A percentile compares a stretch with the other conserved stretches of the same genome.
These are phyloP conservation scores for Festucalex cinctus DNA, from an alignment of 2,113 vertebrate species.

Conservation along the genomic window DNA sequence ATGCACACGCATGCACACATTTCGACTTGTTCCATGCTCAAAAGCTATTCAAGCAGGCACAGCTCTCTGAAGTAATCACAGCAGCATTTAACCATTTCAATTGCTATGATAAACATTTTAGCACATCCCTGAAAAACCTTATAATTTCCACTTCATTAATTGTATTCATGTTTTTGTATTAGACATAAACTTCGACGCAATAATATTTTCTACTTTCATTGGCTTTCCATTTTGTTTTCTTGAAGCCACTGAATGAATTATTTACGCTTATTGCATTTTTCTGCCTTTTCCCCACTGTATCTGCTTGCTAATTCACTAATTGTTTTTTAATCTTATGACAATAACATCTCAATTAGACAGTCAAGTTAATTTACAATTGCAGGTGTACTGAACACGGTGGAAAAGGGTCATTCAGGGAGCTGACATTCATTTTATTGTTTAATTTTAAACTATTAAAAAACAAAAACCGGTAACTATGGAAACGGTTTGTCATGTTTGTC, in stretches of 20 bases:
- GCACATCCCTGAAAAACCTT: slow-evolving; percentile 7
- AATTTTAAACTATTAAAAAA: background rate
- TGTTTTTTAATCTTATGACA: background rate
- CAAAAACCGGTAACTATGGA: slow-evolving; percentile 16
- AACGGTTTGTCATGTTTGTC: slow-evolving; percentile 8
- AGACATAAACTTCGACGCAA: too few species aligned
- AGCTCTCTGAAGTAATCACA: slow-evolving; percentile 29
- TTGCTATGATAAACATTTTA: slow-evolving; percentile 21
- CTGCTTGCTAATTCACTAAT: too few species aligned
- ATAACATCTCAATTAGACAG: background rate
- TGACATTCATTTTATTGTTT: background rate
- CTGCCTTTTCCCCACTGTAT: too few species aligned
- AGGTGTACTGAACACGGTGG: background rate
- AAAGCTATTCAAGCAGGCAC: slow-evolving; percentile 14
- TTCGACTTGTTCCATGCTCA: slow-evolving; percentile 17
- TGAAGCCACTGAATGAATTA: background rate
- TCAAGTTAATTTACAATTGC: background rate
- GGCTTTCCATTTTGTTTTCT: too few species aligned
- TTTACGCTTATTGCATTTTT: background rate
- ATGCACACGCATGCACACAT: background rate
- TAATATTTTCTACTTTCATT: too few species aligned
- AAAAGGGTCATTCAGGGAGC: slow-evolving; percentile 21
- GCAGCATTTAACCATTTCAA: slow-evolving; percentile 10
- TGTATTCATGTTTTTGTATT: slow-evolving; percentile 12
- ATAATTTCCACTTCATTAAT: slow-evolving; percentile 19